phyloP scores from a whole-genome alignment of 2,113 vertebrate genomes.

The Etheostoma spectabile region DNA sequence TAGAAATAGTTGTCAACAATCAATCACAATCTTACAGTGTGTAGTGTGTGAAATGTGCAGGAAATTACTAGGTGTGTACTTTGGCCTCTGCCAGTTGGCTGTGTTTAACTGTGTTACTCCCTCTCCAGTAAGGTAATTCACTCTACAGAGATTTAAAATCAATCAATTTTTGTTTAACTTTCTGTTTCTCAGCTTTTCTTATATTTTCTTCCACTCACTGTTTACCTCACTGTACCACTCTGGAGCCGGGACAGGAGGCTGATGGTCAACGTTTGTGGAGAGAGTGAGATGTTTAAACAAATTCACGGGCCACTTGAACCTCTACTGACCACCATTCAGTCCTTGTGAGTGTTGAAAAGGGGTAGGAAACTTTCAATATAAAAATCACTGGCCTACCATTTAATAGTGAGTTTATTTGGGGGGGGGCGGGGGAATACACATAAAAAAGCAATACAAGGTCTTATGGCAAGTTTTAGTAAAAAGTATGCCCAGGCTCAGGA shows the following conservation, averaged over 20 bases:
- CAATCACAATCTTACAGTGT: not conserved
- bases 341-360: not conserved
- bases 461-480: too few relatives aligned
- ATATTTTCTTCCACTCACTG: conserved; percentile 34
- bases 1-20: conserved; percentile 28
- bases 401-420: too few relatives aligned
- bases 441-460: too few relatives aligned
- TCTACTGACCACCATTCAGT: conserved; percentile 11
- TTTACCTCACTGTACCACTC: conserved; percentile 34
- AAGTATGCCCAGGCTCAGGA: too few relatives aligned
- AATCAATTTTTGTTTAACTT: conserved; percentile 29
- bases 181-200: conserved; percentile 40
- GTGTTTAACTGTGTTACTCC: conserved; percentile 4
- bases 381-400: too few relatives aligned
- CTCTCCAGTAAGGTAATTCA: conserved; percentile 39
- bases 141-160: conserved; percentile 39
- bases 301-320: conserved; percentile 40
- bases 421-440: too few relatives aligned
- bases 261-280: conserved; percentile 18
- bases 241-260: conserved; percentile 48
- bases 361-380: too few relatives aligned
- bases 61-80: conserved; percentile 42
- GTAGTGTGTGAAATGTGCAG: conserved; percentile 46
- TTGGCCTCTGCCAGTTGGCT: conserved; percentile 46
- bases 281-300: conserved; percentile 51